These are phyloP conservation scores for Anguilla japonica DNA, from an alignment of 2,113 vertebrate species.

Conservation along the genomic window DNA sequence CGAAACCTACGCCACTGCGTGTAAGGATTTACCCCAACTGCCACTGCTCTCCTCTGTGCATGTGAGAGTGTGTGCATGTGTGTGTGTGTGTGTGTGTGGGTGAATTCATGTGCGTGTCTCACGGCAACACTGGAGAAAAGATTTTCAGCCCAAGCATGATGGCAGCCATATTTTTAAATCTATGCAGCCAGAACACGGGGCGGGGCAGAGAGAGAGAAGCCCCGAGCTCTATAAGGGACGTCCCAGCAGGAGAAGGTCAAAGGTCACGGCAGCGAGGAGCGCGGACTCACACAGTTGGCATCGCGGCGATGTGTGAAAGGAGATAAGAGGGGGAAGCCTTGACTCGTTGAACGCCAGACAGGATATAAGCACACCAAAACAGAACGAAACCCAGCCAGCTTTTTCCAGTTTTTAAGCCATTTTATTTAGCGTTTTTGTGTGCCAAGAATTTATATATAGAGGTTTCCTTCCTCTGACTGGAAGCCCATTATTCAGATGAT, in stretches of 20 bases:
- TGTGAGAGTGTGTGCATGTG: conserved; percentile 36
- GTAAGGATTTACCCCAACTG: conserved; percentile 66
- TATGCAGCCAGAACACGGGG: neutral
- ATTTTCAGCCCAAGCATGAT: neutral
- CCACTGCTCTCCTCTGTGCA: conserved; percentile 47
- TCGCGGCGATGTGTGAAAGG: neutral
- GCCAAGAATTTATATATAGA: neutral
- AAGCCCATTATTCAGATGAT: neutral
- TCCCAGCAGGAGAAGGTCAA: neutral
- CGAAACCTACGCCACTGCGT: conserved; percentile 33
- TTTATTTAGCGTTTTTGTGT: neutral
- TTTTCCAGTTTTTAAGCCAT: neutral
- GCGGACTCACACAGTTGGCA: neutral
- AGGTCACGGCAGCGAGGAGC: neutral
- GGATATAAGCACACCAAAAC: neutral
- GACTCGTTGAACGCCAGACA: neutral
- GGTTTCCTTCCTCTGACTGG: neutral
- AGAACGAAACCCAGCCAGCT: neutral
- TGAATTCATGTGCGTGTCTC: conserved; percentile 49
- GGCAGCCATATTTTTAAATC: neutral
- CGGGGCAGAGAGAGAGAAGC: neutral
- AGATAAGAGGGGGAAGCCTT: neutral
- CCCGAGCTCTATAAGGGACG: neutral
- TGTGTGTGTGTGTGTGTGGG: conserved; percentile 43
- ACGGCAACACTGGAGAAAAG: neutral